phyloP scores from a whole-genome alignment of 64 coral and sea anemone species.

The Pachyseris speciosa region DNA sequence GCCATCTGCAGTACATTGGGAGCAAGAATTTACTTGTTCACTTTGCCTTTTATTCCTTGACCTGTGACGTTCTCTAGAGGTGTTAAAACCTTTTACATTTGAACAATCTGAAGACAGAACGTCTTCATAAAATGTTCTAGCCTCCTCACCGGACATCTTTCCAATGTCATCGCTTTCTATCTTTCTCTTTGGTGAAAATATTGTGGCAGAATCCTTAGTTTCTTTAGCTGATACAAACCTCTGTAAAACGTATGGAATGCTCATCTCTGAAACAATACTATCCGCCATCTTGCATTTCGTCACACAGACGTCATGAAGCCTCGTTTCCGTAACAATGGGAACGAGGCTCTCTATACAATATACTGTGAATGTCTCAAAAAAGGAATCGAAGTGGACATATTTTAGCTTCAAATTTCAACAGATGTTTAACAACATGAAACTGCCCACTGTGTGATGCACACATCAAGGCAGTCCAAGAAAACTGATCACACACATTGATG shows the following conservation, averaged over 20 bases:
- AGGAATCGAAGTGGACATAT: too few species aligned
- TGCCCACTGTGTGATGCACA: slow-evolving; percentile 82
- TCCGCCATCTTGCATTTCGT: slow-evolving; percentile 12
- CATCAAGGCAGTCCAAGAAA: slow-evolving; percentile 89
- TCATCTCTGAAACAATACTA: neutral
- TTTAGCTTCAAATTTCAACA: slow-evolving; percentile 30
- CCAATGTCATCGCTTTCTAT: neutral
- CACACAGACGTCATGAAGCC: neutral
- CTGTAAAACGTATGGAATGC: neutral
- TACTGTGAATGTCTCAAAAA: neutral
- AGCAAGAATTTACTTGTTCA: neutral
- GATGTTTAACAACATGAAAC: slow-evolving; percentile 68
- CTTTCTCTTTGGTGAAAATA: neutral
- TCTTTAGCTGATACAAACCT: slow-evolving; percentile 57
- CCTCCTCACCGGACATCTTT: slow-evolving; percentile 72
- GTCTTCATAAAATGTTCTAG: slow-evolving; percentile 72
- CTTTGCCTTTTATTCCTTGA: neutral
- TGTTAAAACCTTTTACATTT: neutral
- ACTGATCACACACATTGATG: slow-evolving; percentile 71
- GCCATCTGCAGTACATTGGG: neutral
- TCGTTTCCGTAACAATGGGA: neutral
- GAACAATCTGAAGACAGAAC: slow-evolving; percentile 8
- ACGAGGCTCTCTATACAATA: neutral
- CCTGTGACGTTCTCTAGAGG: neutral
- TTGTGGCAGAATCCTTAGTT: neutral